phyloP scores from a whole-genome alignment of 1,140 invertebrate species.

The Pogonus chalceus region DNA sequence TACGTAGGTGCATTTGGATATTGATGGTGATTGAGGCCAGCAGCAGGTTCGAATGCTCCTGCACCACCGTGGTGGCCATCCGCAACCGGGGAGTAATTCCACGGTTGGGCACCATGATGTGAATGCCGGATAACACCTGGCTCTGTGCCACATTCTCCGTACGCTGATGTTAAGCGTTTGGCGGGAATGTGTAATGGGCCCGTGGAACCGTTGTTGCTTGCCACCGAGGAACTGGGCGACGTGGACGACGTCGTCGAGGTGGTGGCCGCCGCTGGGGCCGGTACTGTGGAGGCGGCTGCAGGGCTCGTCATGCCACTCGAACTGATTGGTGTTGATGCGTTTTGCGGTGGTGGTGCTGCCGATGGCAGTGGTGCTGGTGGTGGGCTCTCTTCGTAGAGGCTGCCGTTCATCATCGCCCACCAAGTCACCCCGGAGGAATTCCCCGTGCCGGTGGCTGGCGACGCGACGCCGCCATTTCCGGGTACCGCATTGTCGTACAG shows the following conservation, averaged over 20 bases:
- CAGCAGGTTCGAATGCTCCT: slow-evolving; percentile 45
- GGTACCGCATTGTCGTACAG: slow-evolving; percentile 72
- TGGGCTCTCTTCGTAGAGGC: slow-evolving; percentile 63
- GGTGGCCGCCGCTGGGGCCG: slow-evolving; percentile 43
- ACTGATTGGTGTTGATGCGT: slow-evolving; percentile 39
- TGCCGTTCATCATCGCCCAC: slow-evolving; percentile 70
- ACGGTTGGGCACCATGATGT: slow-evolving; percentile 50
- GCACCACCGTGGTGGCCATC: slow-evolving; percentile 44
- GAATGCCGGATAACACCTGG: slow-evolving; percentile 62
- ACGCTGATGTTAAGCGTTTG: slow-evolving; percentile 51
- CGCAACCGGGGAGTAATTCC: slow-evolving; percentile 57
- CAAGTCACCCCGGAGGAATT: slow-evolving; percentile 66
- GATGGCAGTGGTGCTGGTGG: slow-evolving; percentile 48
- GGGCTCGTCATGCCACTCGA: slow-evolving; percentile 40
- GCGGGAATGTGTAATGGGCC: slow-evolving; percentile 75
- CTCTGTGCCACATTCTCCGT: slow-evolving; percentile 50
- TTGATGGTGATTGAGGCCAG: slow-evolving; percentile 57
- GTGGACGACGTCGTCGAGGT: slow-evolving; percentile 53
- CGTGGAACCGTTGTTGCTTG: slow-evolving; percentile 47
- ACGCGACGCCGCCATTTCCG: slow-evolving; percentile 48
- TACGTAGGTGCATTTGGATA: slow-evolving; percentile 63
- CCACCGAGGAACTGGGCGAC: slow-evolving; percentile 56
- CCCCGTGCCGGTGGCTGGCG: slow-evolving; percentile 66
- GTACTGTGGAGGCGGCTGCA: slow-evolving; percentile 37
- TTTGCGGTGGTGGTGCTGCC: slow-evolving; percentile 34